Percentiles rank a stretch among this genome's conserved stretches.
These are phyloP conservation scores for Cecropterus lyciades DNA, from an alignment of 1,140 invertebrate genomes.

Conservation along the genomic window DNA sequence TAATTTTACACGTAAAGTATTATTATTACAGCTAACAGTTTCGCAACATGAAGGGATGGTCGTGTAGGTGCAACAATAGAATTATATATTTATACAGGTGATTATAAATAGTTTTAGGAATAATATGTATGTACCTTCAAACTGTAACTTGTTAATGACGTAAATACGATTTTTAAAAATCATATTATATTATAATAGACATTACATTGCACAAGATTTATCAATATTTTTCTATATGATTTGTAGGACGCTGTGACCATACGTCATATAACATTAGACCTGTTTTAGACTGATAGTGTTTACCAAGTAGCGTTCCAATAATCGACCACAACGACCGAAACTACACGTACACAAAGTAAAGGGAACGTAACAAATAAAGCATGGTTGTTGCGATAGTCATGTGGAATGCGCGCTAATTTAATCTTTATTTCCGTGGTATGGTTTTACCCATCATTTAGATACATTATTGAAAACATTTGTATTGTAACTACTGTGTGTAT, in stretches of 20 bases:
- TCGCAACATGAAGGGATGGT: conserved; percentile 12
- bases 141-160: conserved; percentile 46
- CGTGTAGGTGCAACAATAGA: conserved; percentile 45
- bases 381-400: too few relatives aligned
- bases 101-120: conserved; percentile 48
- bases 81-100: conserved; percentile 56
- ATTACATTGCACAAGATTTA: conserved; percentile 37
- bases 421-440: too few relatives aligned
- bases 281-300: not conserved
- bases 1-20: conserved; percentile 22
- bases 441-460: too few relatives aligned
- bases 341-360: too few relatives aligned
- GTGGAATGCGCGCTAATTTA: too few relatives aligned
- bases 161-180: conserved; percentile 29
- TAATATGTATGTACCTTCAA: conserved; percentile 46
- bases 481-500: too few relatives aligned
- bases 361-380: too few relatives aligned
- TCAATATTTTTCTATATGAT: conserved; percentile 33
- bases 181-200: conserved; percentile 23
- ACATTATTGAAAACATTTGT: too few relatives aligned
- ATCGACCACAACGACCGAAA: too few relatives aligned
- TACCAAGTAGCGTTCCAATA: not conserved
- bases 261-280: not conserved
- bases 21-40: conserved; percentile 10
- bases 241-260: conserved; percentile 21